Conservation (phyloP, 2,113 vertebrate genomes). For the Thryonomys swinderianus region DNA sequence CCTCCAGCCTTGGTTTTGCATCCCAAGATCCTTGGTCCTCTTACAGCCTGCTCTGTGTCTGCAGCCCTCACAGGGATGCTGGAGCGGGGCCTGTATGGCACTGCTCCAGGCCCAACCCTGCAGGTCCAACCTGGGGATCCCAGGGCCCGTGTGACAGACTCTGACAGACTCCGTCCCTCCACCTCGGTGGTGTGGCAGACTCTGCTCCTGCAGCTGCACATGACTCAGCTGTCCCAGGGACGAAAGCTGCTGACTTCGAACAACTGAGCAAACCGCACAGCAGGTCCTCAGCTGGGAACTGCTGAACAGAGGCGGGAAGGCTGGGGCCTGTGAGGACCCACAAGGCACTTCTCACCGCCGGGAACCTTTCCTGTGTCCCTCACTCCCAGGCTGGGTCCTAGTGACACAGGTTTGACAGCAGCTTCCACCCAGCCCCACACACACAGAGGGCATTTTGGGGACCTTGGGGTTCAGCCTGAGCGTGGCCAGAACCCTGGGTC, state of each 20-base stretch:
- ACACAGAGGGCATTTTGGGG: neutral
- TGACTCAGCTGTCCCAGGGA: neutral
- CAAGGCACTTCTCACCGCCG: neutral
- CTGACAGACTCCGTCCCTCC: neutral
- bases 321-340: neutral
- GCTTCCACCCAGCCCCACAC: neutral
- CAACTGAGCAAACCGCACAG: neutral
- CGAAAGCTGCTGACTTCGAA: neutral
- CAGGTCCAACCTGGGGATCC: neutral
- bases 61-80: neutral
- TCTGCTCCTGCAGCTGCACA: neutral
- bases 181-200: neutral
- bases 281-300: neutral
- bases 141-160: rapidly evolving
- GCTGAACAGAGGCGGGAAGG: rapidly evolving
- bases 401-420: neutral
- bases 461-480: neutral
- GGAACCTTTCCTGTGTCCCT: neutral
- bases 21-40: neutral
- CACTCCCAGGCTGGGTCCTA: neutral
- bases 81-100: neutral
- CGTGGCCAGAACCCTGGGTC: neutral
- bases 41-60: neutral
- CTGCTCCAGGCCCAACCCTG: neutral
- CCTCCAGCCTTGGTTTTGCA: neutral